Base-by-base conservation (phyloP, 2,113 vertebrate genomes). In the Electrona antarctica region DNA sequence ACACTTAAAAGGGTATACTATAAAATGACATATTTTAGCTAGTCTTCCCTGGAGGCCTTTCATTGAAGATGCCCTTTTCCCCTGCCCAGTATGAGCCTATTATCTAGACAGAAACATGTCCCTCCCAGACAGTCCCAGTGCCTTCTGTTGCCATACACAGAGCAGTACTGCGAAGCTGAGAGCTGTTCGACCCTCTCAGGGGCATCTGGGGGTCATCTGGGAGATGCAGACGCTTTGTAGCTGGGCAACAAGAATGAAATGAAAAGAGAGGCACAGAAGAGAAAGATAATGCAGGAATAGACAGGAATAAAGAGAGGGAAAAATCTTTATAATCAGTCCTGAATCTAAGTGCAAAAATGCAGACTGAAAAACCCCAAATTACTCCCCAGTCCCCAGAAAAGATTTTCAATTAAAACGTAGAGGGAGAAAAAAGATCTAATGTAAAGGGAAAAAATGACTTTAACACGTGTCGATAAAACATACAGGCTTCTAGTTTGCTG, bases 161-260 rank as follows among this genome's bases (percentile, higher is more conserved):
- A 80, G 87, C 81, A 62, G 86, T 80, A 82, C 82, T 75, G 84
- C 67, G 73, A 84, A 47, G 68, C 79, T 62, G 74, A 81, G 74
- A 64, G 14, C 56, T 28, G 60, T 82, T 77, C 80, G 41, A 72
- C 60, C 72, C 78, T 84, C 65, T 85, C 73, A 74, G 69, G 64
- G 69, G 82, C 57, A 47, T 71, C 83, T 76, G 76, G 71, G 69
- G 65, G 47, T 76, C 76, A 65, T 62, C 60, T 55, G 11, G 71
- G 29, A 76, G 74, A 67, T 48, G 80, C 69, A 91, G 77, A 85
- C 52, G 69, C 77, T 57, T 81, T 2, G 87, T 86, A 1, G 83
- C 92, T 91, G 79, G 65, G 69, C 73, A 71, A 77, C 60, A 11
- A 21, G 64, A 64, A 69, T 57, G 58, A 63, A 11, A 33, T 0